phyloP scores from a whole-genome alignment of 2,888 invertebrate species.

The Dolichopus griseipennis region DNA sequence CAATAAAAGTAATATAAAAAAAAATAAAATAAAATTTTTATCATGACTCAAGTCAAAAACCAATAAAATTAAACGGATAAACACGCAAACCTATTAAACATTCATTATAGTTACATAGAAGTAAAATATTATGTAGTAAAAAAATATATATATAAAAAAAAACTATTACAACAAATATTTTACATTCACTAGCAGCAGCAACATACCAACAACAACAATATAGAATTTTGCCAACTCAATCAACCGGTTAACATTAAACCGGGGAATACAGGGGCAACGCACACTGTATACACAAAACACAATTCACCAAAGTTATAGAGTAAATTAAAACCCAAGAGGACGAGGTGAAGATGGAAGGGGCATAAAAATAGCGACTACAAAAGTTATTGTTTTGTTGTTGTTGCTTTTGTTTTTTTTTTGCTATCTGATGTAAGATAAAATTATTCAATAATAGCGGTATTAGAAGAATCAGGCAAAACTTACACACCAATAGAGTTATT shows the following conservation, averaged over 20 bases:
- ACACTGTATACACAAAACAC: too few species aligned
- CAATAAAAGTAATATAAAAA: neutral
- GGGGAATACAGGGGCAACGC: too few species aligned
- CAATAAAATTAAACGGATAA: neutral
- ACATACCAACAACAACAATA: neutral
- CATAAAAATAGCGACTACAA: too few species aligned
- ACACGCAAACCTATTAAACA: constrained; percentile 6
- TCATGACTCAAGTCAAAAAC: constrained; percentile 3
- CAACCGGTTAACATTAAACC: too few species aligned
- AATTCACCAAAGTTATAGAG: neutral
- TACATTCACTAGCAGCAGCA: neutral
- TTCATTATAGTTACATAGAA: neutral
- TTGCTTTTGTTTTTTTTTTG: neutral
- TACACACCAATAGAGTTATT: neutral
- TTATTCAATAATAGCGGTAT: constrained; percentile 1
- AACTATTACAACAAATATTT: neutral
- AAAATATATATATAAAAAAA: too few species aligned
- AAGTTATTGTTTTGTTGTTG: neutral
- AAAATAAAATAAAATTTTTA: neutral
- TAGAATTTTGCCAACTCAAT: too few species aligned
- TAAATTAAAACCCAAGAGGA: neutral
- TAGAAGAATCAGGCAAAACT: neutral
- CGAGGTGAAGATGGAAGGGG: too few species aligned
- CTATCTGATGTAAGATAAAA: neutral
- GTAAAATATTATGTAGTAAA: neutral